A percentile compares a stretch with the other conserved stretches of the same genome.
Conservation (phyloP, 1,140 invertebrate species). For the Plodia interpunctella region DNA sequence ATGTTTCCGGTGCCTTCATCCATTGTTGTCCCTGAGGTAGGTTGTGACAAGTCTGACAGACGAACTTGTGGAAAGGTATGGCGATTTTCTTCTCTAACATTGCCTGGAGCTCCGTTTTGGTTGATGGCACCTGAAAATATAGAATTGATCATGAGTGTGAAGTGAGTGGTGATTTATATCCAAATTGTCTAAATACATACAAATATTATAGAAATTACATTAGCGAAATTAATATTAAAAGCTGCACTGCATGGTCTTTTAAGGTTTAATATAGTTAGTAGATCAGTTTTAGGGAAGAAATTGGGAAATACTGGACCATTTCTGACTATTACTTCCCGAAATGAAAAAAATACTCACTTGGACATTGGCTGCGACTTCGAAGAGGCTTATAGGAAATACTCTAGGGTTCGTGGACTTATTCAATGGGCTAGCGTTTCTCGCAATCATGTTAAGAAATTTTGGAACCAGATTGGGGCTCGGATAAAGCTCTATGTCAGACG, state of each 20-base stretch:
- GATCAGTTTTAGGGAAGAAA: too few species aligned
- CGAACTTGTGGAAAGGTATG: conserved; percentile 93
- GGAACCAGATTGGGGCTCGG: conserved; percentile 88
- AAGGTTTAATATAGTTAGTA: too few species aligned
- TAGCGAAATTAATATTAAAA: too few species aligned
- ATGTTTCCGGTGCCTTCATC: conserved; percentile 83
- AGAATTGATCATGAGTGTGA: background rate
- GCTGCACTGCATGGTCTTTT: too few species aligned
- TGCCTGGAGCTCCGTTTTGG: conserved; percentile 85
- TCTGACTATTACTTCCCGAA: too few species aligned
- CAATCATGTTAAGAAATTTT: conserved; percentile 90
- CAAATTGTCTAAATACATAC: too few species aligned
- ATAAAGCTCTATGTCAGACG: conserved; percentile 93
- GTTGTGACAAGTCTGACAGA: conserved; percentile 92
- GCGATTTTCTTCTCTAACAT: conserved; percentile 87
- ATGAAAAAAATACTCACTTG: conserved; percentile 41
- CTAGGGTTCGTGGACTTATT: conserved; percentile 81
- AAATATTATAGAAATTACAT: too few species aligned
- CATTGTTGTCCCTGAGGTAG: conserved; percentile 92
- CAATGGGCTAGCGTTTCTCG: conserved; percentile 82
- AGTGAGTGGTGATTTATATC: too few species aligned
- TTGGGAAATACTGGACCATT: too few species aligned
- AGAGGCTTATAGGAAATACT: conserved; percentile 89
- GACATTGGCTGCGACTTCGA: conserved; percentile 87
- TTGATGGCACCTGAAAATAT: conserved; percentile 79